Conservation (phyloP, 1,140 invertebrate genomes). For the Eubasilissa regina region DNA sequence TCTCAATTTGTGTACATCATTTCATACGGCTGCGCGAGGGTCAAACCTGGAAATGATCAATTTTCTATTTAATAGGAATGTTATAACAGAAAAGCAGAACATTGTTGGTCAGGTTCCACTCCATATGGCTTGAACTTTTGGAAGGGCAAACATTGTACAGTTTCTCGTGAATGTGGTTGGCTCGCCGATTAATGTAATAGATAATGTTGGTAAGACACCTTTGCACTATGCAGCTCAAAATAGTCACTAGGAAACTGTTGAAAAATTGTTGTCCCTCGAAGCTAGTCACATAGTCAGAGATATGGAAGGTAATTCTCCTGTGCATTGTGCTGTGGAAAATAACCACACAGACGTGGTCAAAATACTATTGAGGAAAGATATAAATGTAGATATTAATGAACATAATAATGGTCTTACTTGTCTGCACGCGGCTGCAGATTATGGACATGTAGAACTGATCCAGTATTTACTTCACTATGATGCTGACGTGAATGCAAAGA, state of each 20-base stretch:
- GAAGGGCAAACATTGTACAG: conserved; percentile 1
- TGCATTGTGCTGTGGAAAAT: background rate
- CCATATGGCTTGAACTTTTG: background rate
- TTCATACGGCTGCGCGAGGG: conserved; percentile 2
- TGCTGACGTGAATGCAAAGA: conserved; percentile 8
- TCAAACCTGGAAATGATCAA: background rate
- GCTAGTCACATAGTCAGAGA: background rate
- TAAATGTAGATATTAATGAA: background rate
- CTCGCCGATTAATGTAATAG: background rate
- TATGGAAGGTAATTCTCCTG: background rate
- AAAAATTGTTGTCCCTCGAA: background rate
- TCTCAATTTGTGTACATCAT: background rate
- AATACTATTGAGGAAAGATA: background rate
- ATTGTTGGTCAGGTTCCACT: background rate
- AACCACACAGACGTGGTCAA: background rate
- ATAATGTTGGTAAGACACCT: background rate
- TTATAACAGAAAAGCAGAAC: background rate
- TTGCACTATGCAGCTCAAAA: background rate
- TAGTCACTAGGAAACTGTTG: background rate
- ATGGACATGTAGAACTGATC: background rate
- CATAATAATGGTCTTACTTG: background rate
- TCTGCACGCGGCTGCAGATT: background rate
- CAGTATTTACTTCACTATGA: background rate
- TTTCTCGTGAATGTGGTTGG: conserved; percentile 2
- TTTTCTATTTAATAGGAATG: background rate